Percentiles rank a stretch among this genome's conserved stretches.
phyloP scores from a whole-genome alignment of 2,113 vertebrate species.

The Caranx ignobilis region DNA sequence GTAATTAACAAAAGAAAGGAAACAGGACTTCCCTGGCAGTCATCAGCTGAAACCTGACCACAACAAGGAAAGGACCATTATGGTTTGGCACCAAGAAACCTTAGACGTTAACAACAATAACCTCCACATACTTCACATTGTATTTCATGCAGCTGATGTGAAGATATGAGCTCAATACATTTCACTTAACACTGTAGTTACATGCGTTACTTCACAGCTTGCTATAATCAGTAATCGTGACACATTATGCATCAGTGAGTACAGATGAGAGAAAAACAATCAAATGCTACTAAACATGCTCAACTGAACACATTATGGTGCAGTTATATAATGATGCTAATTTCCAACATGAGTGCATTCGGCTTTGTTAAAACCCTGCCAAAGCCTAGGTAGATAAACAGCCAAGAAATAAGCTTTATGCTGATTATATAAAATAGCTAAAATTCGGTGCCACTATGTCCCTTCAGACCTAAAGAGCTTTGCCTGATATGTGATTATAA shows the following conservation, averaged over 20 bases:
- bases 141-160: neutral
- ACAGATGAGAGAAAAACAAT: slow-evolving; percentile 30
- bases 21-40: neutral
- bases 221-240: slow-evolving; percentile 3
- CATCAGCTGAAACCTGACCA: slow-evolving; percentile 3
- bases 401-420: slow-evolving; percentile 52
- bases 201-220: slow-evolving; percentile 13
- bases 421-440: slow-evolving; percentile 48
- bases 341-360: slow-evolving; percentile 41
- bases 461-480: slow-evolving; percentile 51
- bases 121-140: slow-evolving; percentile 10
- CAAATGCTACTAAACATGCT: slow-evolving; percentile 39
- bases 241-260: slow-evolving; percentile 23
- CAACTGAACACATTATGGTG: slow-evolving; percentile 21
- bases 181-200: neutral
- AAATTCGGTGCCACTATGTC: slow-evolving; percentile 43
- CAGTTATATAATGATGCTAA: slow-evolving; percentile 57
- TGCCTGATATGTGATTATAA: slow-evolving; percentile 30
- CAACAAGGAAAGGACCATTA: slow-evolving; percentile 7
- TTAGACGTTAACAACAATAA: neutral
- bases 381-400: slow-evolving; percentile 39
- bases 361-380: slow-evolving; percentile 23
- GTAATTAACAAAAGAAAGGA: slow-evolving; percentile 2
- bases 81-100: slow-evolving; percentile 25
- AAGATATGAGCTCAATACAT: neutral